Conservation (phyloP, 2,797 vertebrate species). For the Sebastes steindachneri region DNA sequence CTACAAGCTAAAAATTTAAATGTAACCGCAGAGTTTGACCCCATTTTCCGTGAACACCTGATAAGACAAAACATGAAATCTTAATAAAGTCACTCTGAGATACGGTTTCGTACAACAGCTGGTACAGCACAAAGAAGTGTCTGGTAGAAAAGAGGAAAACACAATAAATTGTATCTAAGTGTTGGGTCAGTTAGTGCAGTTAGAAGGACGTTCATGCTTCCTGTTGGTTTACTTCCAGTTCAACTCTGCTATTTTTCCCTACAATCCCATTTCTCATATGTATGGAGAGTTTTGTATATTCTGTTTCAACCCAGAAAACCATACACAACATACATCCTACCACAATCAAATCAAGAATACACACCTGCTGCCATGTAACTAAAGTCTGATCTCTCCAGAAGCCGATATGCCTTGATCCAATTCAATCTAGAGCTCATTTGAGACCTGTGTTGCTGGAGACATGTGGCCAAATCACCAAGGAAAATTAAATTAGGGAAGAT, state of each 20-base stretch:
- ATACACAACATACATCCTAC: not conserved
- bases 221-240: not conserved
- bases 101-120: not conserved
- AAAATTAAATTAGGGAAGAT: constrained; percentile 81
- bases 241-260: not conserved
- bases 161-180: not conserved
- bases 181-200: not conserved
- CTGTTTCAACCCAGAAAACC: not conserved
- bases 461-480: constrained; percentile 67
- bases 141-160: not conserved
- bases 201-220: not conserved
- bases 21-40: not conserved
- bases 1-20: not conserved
- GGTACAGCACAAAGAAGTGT: not conserved
- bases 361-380: constrained; percentile 20
- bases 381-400: constrained; percentile 53
- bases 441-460: constrained; percentile 67
- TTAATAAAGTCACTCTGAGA: constrained; percentile 13
- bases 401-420: constrained; percentile 59
- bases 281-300: not conserved
- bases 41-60: not conserved
- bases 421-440: constrained; percentile 69
- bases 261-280: not conserved
- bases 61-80: constrained; percentile 2
- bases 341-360: constrained; percentile 42